These are phyloP conservation scores for Panthera leo DNA, from an alignment of 2,113 vertebrate genomes.

Conservation along the genomic window DNA sequence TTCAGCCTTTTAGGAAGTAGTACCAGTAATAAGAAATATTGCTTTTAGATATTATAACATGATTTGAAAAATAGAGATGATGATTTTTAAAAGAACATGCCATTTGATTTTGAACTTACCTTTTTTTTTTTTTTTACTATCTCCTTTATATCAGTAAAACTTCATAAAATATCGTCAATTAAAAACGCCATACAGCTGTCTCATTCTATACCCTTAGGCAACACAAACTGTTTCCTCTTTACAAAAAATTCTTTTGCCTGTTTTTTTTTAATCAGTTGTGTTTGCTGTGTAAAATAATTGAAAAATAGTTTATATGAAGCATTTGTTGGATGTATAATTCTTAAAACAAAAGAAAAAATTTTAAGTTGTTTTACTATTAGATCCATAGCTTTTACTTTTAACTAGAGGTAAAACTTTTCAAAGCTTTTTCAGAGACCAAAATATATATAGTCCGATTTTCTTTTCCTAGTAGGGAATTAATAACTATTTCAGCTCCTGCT, in stretches of 20 bases:
- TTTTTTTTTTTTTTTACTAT: conserved; percentile 45
- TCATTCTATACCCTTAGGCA: neutral
- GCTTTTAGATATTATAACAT: conserved; percentile 32
- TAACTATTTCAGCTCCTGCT: neutral
- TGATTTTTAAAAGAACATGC: conserved; percentile 54
- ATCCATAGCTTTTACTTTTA: neutral
- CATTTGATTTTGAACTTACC: conserved; percentile 55
- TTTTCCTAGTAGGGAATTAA: neutral
- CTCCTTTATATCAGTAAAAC: neutral
- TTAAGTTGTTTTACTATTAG: neutral
- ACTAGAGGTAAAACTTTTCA: neutral
- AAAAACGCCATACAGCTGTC: neutral
- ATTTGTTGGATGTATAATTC: conserved; percentile 10
- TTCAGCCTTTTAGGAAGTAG: conserved; percentile 45
- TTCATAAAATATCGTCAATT: conserved; percentile 7
- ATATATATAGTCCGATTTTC: neutral
- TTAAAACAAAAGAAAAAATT: neutral
- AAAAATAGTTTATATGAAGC: neutral
- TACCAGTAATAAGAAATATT: conserved; percentile 22
- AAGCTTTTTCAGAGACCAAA: conserved; percentile 30
- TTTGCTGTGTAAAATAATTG: neutral
- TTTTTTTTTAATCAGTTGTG: neutral
- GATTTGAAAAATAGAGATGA: conserved; percentile 47
- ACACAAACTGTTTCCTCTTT: neutral
- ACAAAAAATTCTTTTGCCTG: neutral